Evolutionary conservation across 1,140 invertebrate genomes (phyloP).

Genomic region (Steinernema khuongi): DNA sequence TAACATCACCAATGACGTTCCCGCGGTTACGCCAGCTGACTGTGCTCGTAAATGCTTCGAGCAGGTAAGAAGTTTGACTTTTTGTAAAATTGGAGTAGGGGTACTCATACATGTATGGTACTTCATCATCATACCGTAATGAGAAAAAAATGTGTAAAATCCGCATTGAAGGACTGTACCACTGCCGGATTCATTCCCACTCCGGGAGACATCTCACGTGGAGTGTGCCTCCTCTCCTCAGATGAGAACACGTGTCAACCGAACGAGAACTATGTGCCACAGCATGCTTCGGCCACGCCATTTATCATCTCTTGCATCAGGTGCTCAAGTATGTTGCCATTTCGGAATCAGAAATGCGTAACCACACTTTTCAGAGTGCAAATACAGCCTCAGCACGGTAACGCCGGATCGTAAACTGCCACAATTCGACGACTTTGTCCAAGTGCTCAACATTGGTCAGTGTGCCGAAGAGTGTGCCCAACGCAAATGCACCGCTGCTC

Average conservation of each 20-base stretch:
- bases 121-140: no score
- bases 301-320: conserved; percentile 56
- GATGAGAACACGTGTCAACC: conserved; percentile 34
- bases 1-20: conserved; percentile 58
- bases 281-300: conserved; percentile 55
- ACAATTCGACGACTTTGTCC: conserved; percentile 39
- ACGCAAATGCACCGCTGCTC: conserved; percentile 46
- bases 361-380: conserved; percentile 46
- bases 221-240: conserved; percentile 54
- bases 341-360: not conserved
- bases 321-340: conserved; percentile 46
- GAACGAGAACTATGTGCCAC: conserved; percentile 40
- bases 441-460: conserved; percentile 43
- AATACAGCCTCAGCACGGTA: conserved; percentile 44
- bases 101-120: no score
- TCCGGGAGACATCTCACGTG: conserved; percentile 42
- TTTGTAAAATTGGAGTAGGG: not conserved
- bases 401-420: conserved; percentile 34
- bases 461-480: conserved; percentile 49
- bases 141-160: no score
- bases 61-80: conserved; percentile 27
- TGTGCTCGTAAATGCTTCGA: conserved; percentile 57
- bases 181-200: conserved; percentile 56
- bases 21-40: conserved; percentile 54
- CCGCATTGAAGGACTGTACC: conserved; percentile 52